phyloP scores from a whole-genome alignment of 2,888 invertebrate species.

The Molorchus minor region DNA sequence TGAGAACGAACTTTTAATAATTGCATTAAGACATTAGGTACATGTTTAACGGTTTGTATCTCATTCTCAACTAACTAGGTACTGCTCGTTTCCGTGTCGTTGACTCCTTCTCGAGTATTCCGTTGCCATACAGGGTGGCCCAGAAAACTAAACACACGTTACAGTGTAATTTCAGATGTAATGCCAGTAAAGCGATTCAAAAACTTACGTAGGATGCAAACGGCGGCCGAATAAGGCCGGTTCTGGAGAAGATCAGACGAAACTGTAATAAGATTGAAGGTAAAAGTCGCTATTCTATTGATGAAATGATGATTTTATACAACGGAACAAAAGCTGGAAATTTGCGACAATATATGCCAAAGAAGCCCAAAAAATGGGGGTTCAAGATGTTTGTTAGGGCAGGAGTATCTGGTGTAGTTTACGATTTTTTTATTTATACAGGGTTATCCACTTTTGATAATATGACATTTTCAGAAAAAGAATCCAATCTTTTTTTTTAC shows the following conservation, averaged over 20 bases:
- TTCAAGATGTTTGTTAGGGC: conserved; percentile 38
- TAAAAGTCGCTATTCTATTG: conserved; percentile 27
- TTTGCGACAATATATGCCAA: not conserved
- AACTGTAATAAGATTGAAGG: conserved; percentile 32
- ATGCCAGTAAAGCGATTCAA: too few relatives aligned
- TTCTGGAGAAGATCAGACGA: conserved; percentile 27
- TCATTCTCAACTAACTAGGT: too few relatives aligned
- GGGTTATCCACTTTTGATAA: conserved; percentile 29
- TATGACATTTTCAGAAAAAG: conserved; percentile 7
- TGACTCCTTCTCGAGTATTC: too few relatives aligned
- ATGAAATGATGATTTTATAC: conserved; percentile 37
- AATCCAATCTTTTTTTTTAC: too few relatives aligned
- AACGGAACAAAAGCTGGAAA: conserved; percentile 32
- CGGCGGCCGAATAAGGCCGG: conserved; percentile 32
- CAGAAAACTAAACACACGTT: too few relatives aligned
- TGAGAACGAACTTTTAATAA: too few relatives aligned
- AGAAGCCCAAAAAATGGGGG: conserved; percentile 36
- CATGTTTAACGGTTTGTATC: too few relatives aligned
- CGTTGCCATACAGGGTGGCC: too few relatives aligned
- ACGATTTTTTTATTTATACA: conserved; percentile 36
- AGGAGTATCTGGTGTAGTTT: conserved; percentile 34
- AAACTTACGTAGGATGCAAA: too few relatives aligned
- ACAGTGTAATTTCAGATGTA: too few relatives aligned
- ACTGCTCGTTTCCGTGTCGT: too few relatives aligned
- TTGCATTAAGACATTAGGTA: too few relatives aligned